Evolutionary conservation across 2,113 vertebrate genomes (phyloP), one percentile per base, ranked within the genome.

Genomic region (Cricetomys ansorgei): DNA sequence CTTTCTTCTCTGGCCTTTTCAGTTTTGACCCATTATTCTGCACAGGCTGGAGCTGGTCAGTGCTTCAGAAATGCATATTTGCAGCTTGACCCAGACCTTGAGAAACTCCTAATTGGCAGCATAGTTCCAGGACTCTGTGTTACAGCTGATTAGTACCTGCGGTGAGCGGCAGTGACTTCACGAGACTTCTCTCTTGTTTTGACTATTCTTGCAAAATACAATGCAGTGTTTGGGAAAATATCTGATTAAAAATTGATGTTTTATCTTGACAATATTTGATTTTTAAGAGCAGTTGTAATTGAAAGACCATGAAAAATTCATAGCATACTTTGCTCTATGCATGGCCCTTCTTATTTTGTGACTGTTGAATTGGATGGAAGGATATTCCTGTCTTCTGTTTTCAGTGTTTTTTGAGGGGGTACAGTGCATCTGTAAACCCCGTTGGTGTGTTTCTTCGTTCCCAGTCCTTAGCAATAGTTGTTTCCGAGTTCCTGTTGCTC

Each of bases 301-400:
- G 64, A 84, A 94, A 92, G 62, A 77, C 70, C 6, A 86, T 96
- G 17, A 69, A 67, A n/a, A 72, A 92, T 55, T 91, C 72, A 65
- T 88, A 62, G 83, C 67, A 50, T 64, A 23, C 11, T 80, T 94
- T 17, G 19, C 6, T 73, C 25, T 89, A 0, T 91, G 16, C 6
- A 6, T 31, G 19, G 40, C 7, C 34, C 11, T 15, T 79, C 25
- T 91, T 91, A 43, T 45, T 87, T 88, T 88, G 53, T 37, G 48
- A 19, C 40, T 77, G 48, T 23, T 93, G 4, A 89, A 0, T 79
- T 85, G 15, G 67, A 17, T 88, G 85, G 79, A 34, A 16, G 4
- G 34, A 29, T 80, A 50, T 89, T 94, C 31, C 48, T 53, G 84
- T 37, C 23, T 88, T 85, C 15, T 88, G 8, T 50, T 92, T 77